A percentile compares a stretch with the other conserved stretches of the same genome.
Evolutionary conservation across 2,797 vertebrate genomes (phyloP).

Genomic region (Rhincodon typus): DNA sequence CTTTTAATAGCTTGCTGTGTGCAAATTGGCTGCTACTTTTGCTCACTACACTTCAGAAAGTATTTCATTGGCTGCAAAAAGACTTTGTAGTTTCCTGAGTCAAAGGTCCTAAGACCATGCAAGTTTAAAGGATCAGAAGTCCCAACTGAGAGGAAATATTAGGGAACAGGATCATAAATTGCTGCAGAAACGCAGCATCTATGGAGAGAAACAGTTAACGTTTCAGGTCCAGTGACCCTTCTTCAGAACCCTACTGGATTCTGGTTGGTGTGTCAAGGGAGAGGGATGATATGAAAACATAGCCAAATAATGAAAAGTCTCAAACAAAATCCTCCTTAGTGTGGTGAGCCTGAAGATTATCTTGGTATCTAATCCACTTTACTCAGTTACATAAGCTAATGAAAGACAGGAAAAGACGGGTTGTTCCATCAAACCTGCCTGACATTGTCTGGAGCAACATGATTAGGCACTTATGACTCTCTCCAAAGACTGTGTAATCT

Average conservation of each 20-base stretch:
- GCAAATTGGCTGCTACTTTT: neutral
- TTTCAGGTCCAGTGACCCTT: too few species aligned
- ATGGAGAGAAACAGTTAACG: too few species aligned
- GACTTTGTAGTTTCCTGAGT: neutral
- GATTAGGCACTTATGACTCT: neutral
- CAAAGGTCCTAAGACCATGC: neutral
- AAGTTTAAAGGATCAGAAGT: neutral
- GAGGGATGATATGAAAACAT: neutral
- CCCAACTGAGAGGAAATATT: neutral
- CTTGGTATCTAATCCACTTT: neutral
- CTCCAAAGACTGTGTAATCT: neutral
- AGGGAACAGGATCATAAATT: too few species aligned
- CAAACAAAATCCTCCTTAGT: neutral
- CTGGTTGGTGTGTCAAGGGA: neutral
- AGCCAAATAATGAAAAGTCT: neutral
- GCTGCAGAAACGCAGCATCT: too few species aligned
- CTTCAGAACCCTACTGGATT: neutral
- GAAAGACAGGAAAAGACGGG: neutral
- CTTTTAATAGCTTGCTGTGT: neutral
- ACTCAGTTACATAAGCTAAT: neutral
- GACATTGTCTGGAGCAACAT: neutral
- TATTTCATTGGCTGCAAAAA: neutral
- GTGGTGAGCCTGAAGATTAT: neutral
- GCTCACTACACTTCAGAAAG: neutral
- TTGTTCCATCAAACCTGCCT: neutral